Evolutionary conservation across 2,888 invertebrate species (phyloP), one percentile per base, ranked within the genome.

Genomic region (Morpho helenor): DNA sequence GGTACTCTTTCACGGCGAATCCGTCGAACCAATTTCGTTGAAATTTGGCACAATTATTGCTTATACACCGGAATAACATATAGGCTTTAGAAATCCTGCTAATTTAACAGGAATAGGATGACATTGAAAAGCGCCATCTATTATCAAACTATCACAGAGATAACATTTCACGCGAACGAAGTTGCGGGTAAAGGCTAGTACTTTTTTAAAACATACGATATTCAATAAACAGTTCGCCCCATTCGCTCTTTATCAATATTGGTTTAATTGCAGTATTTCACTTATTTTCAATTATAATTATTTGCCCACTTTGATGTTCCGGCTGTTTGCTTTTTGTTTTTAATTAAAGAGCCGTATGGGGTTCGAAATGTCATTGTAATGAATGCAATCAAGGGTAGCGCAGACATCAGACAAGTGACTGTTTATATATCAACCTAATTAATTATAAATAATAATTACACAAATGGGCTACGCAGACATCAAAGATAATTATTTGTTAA

Each of bases 291-390:
- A 56, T 62, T 41, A 57, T 39, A 47, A 57, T 47, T 63, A 61
- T 60, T 63, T 60, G 48, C 48, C 42, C 56, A 52, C 60, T 57
- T 63, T 59, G 58, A 63, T 63, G 56, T 59, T 49, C 16, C 47
- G 8, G 43, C 43, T 60, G 60, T 60, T 60, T 56, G 56, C 53
- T 40, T 57, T 57, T 61, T 54, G 53, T 56, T 62, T 62, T 63
- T 61, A 56, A 61, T 63, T 54, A 61, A 61, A 51, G 39, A 46
- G 50, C 56, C 58, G 54, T 59, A 60, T 47, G 57, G 55, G 55
- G 52, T 8, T 23, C 49, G 10, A 49, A 57, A 56, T 58, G 60
- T 53, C 59, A 50, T 54, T 56, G 41, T 53, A 60, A 62, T 60
- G 56, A 54, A 56, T 52, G 49, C 45, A 60, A 56, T 56, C 57